Base-by-base conservation (phyloP, 1,140 invertebrate species). In the Pogonognathellus flavescens region DNA sequence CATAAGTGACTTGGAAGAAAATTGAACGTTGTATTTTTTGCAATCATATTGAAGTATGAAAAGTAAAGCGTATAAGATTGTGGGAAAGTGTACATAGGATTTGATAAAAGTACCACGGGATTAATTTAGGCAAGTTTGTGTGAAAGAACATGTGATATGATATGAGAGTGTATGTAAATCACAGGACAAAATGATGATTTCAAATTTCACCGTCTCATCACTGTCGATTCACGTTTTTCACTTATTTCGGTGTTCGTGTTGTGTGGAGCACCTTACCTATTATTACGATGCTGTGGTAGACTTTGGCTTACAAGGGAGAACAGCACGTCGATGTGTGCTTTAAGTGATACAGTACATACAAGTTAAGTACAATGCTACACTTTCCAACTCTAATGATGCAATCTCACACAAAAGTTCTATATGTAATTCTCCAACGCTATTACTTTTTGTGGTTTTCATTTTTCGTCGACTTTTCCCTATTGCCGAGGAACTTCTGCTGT, bases 241-340 rank as follows among this genome's bases (percentile, higher is more conserved):
- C 81, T 82, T 57, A 82, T 82, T 82, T 82, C n/a, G 4, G 31
- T n/a, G 8, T 82, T 82, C 81, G 81, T 82, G 81, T 60, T 82
- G 20, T 62, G 57, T 41, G 55, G 31, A 41, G 31, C 31, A 41
- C 31, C 31, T 41, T 16, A 82, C 55, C 53, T 50, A 60, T 82
- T 49, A 82, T 60, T 60, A 81, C 50, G 25, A 55, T 53, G 13
- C 53, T 53, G 50, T 81, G 80, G 80, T 55, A 81, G 50, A 81
- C 31, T 41, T 41, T 41, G n/a, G 55, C 53, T 81, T 50, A 82
- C 57, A 31, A 60, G n/a, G 13, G 55, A 82, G 60, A 57, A 82
- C 50, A 22, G 72, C 9, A 49, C 22, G 72, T 70, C 6, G 62
- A 13, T 22, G 13, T 18, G 18, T 70, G 62, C 11, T 2, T 18